phyloP scores from a whole-genome alignment of 2,888 invertebrate genomes.

The Eupithecia inturbata region DNA sequence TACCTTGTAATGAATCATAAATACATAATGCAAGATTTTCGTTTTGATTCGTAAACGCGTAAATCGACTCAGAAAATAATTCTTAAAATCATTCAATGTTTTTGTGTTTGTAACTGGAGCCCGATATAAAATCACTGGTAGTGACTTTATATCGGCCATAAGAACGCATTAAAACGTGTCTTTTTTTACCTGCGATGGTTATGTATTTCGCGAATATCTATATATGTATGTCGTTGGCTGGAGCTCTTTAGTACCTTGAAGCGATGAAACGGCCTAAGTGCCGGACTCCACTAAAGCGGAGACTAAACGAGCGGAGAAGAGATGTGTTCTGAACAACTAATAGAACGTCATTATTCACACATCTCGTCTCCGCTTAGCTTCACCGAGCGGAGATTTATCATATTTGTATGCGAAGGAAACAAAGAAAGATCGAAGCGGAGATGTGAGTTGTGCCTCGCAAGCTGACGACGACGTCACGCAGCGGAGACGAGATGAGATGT shows the following conservation, averaged over 20 bases:
- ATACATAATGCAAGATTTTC: constrained; percentile 6
- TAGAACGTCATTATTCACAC: no score
- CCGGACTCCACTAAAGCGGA: no score
- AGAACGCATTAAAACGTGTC: background rate
- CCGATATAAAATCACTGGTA: no score
- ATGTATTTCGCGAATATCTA: background rate
- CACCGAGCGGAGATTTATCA: no score
- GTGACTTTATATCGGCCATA: background rate
- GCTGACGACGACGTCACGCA: no score
- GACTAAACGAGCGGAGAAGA: no score
- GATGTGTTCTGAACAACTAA: no score
- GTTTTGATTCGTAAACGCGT: background rate
- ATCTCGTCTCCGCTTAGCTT: no score
- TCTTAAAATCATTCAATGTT: background rate
- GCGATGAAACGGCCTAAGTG: background rate
- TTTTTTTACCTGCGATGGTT: background rate
- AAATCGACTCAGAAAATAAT: background rate
- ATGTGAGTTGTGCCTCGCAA: no score
- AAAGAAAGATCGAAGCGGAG: no score
- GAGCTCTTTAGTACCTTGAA: background rate
- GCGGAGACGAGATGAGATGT: no score
- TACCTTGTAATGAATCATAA: constrained; percentile 1
- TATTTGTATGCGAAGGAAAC: no score
- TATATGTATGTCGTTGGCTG: background rate
- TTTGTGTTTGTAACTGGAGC: background rate